Evolutionary conservation across 1,140 invertebrate genomes (phyloP).

Genomic region (Holcopasites calliopsidis): DNA sequence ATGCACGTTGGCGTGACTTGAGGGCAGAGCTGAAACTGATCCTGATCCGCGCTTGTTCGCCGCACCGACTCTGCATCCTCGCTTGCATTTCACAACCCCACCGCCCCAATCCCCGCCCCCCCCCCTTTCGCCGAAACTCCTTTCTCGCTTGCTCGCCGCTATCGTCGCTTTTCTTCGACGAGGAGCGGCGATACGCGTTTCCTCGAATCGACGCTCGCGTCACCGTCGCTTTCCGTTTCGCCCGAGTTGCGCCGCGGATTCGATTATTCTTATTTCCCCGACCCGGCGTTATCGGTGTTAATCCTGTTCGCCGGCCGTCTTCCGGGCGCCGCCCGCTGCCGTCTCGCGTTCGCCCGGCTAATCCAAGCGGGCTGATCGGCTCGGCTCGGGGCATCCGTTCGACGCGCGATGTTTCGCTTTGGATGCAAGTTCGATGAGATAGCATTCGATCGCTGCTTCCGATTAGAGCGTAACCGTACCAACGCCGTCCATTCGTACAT

Average conservation of each 20-base stretch:
- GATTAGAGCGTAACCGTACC: not conserved
- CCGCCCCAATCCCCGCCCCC: conserved; percentile 69
- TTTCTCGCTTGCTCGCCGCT: conserved; percentile 66
- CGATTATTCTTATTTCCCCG: conserved; percentile 14
- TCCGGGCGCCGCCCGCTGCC: not conserved
- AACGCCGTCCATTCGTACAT: not conserved
- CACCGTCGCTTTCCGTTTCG: conserved; percentile 24
- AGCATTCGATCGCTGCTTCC: not conserved
- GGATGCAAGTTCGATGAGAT: not conserved
- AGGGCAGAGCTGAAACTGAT: conserved; percentile 67
- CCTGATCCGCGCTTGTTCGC: conserved; percentile 71
- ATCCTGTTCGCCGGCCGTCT: not conserved
- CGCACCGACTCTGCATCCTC: conserved; percentile 66
- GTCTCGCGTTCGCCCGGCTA: too few relatives aligned
- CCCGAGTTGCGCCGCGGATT: not conserved
- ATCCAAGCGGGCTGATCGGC: too few relatives aligned
- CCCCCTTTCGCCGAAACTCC: conserved; percentile 74
- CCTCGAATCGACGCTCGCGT: not conserved
- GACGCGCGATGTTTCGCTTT: not conserved
- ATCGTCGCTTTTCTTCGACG: conserved; percentile 24
- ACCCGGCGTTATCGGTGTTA: not conserved
- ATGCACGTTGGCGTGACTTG: conserved; percentile 61
- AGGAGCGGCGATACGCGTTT: not conserved
- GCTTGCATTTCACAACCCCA: conserved; percentile 70
- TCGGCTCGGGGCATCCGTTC: not conserved